Percentiles rank a stretch among this genome's conserved stretches.
Conservation (phyloP, 2,113 vertebrate species). For the Empidonax alnorum region DNA sequence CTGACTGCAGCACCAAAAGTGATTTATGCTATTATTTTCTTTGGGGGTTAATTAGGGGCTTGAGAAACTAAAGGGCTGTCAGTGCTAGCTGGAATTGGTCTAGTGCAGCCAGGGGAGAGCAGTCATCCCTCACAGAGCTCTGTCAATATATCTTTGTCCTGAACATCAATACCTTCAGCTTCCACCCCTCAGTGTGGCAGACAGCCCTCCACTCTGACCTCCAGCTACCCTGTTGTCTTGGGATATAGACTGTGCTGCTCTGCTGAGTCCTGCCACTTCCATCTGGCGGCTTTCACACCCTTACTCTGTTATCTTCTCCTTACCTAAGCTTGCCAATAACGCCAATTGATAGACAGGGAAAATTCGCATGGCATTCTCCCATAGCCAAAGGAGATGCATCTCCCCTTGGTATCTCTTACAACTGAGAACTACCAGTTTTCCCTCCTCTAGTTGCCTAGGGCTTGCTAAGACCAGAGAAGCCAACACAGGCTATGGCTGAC, state of each 20-base stretch:
- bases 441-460: neutral
- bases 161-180: neutral
- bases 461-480: neutral
- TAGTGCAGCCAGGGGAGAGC: neutral
- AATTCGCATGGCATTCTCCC: neutral
- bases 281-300: neutral
- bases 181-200: neutral
- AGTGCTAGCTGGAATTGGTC: conserved; percentile 40
- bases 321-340: neutral
- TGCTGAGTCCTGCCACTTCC: neutral
- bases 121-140: neutral
- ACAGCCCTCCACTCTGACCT: neutral
- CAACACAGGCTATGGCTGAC: neutral
- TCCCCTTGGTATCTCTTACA: neutral
- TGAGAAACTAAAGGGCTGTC: conserved; percentile 58
- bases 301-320: neutral
- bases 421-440: neutral
- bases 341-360: neutral
- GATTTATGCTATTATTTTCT: conserved; percentile 72
- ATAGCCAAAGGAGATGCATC: neutral
- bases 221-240: neutral
- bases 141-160: conserved; percentile 1
- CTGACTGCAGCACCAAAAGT: conserved; percentile 19
- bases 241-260: neutral
- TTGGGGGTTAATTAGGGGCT: conserved; percentile 71